A percentile compares a stretch with the other conserved stretches of the same genome.
Evolutionary conservation across 2,113 vertebrate genomes (phyloP).

Genomic region (Calyptomena viridis): DNA sequence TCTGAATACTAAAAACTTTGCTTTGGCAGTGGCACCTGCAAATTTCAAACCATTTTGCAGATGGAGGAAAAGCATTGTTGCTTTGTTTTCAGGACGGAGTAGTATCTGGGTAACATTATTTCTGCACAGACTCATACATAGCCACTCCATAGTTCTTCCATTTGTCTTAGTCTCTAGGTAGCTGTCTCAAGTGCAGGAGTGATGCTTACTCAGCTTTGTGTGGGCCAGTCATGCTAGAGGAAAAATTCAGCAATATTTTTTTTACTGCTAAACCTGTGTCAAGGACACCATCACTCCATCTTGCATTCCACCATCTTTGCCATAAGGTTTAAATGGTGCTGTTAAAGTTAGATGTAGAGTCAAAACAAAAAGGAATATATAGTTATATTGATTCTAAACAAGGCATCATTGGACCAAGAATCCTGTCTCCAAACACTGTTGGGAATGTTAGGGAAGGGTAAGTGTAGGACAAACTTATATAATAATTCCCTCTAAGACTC

Average conservation of each 20-base stretch:
- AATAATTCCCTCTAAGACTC: neutral
- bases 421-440: neutral
- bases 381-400: neutral
- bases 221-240: neutral
- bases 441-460: neutral
- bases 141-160: neutral
- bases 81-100: neutral
- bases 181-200: neutral
- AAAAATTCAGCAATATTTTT: neutral
- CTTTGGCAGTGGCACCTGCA: neutral
- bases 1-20: neutral
- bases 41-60: neutral
- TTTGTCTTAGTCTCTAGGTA: neutral
- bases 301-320: neutral
- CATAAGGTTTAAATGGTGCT: neutral
- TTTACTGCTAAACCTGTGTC: neutral
- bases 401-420: neutral
- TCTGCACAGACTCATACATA: neutral
- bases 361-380: neutral
- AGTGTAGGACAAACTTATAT: neutral
- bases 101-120: neutral
- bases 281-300: neutral
- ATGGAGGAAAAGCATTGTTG: neutral
- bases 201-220: neutral
- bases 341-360: neutral